Conservation (phyloP, 2,888 invertebrate species). For the Pediacus dermestoides region DNA sequence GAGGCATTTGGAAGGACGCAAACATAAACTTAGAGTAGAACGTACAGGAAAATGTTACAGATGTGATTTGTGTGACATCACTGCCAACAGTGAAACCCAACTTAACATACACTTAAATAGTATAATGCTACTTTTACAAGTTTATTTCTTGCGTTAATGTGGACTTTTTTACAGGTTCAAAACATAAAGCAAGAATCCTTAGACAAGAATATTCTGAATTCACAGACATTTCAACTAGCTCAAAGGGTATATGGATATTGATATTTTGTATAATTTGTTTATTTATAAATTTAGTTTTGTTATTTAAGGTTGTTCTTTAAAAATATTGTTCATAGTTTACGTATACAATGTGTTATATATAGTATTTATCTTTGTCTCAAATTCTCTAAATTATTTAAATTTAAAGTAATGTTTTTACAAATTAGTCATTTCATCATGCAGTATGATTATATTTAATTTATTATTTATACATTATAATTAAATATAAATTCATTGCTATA, state of each 20-base stretch:
- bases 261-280: constrained; percentile 42
- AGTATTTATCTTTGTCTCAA: too few species aligned
- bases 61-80: constrained; percentile 45
- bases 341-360: too few species aligned
- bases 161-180: constrained; percentile 29
- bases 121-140: constrained; percentile 18
- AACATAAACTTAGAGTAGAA: constrained; percentile 43
- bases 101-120: constrained; percentile 46
- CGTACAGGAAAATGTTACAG: constrained; percentile 44
- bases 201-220: constrained; percentile 35
- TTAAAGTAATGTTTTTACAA: constrained; percentile 3
- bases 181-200: constrained; percentile 33
- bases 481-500: too few species aligned
- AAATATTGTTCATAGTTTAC: too few species aligned
- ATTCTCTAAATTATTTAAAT: constrained; percentile 11
- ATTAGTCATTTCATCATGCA: not conserved
- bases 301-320: constrained; percentile 39
- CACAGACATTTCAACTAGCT: constrained; percentile 27
- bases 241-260: constrained; percentile 41
- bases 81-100: constrained; percentile 47
- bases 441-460: too few species aligned
- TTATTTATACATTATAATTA: too few species aligned
- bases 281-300: constrained; percentile 42
- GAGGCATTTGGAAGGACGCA: constrained; percentile 45
- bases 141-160: not conserved